Percentiles rank a stretch among this genome's conserved stretches.
Evolutionary conservation across 2,797 vertebrate genomes (phyloP).

Genomic region (Oryzias dopingdopingensis): DNA sequence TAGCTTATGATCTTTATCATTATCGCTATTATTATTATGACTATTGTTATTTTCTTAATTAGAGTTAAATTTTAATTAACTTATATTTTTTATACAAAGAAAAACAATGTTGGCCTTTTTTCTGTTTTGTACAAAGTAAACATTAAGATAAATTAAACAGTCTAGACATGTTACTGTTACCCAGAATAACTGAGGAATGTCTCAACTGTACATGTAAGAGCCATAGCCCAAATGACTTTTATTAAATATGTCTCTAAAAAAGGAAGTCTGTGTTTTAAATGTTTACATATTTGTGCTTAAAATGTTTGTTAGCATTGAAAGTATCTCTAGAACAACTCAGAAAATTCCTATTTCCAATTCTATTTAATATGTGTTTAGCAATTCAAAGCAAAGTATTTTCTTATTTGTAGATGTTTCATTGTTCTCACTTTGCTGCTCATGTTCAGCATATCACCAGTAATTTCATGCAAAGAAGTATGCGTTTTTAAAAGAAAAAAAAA

Average conservation of each 20-base stretch:
- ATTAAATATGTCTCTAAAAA: slow-evolving; percentile 78
- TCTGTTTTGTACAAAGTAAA: slow-evolving; percentile 85
- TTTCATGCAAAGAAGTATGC: no score
- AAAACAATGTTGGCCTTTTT: slow-evolving; percentile 79
- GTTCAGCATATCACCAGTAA: no score
- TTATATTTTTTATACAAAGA: slow-evolving; percentile 85
- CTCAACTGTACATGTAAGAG: slow-evolving; percentile 81
- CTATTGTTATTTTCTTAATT: slow-evolving; percentile 86
- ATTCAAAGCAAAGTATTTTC: no score
- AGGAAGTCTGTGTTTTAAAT: slow-evolving; percentile 27
- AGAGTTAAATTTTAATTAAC: slow-evolving; percentile 86
- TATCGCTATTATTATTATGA: slow-evolving; percentile 73
- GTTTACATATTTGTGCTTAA: neutral
- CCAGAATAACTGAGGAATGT: slow-evolving; percentile 80
- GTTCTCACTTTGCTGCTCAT: no score
- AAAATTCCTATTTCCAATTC: no score
- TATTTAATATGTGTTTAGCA: no score
- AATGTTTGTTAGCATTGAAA: neutral
- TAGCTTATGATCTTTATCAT: slow-evolving; percentile 76
- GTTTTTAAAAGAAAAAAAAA: no score
- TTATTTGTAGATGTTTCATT: no score
- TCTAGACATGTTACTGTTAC: slow-evolving; percentile 79
- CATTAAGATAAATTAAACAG: slow-evolving; percentile 73
- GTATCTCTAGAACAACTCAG: neutral
- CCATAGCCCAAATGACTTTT: slow-evolving; percentile 81